Base-by-base conservation (phyloP, 92 coral and sea anemone genomes). In the Epizoanthus fatuus region DNA sequence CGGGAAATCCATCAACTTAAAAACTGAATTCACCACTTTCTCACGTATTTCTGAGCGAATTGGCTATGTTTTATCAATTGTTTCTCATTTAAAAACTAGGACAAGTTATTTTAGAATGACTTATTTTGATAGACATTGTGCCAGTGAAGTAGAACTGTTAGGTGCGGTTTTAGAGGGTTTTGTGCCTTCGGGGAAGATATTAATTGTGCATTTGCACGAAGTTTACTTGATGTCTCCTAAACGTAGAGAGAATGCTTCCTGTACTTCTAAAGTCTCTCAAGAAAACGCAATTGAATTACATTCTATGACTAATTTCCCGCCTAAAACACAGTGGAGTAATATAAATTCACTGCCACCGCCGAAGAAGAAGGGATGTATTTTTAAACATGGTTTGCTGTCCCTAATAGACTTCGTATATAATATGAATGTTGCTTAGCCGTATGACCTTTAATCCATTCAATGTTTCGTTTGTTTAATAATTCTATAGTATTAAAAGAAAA, bases 121-220 rank as follows among this genome's bases (percentile, higher is more conserved):
- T 53, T 29, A 76, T 67, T 75, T 56, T 58, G 37, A 0, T 4
- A 16, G 29, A 77, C 63, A 77, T 40, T 60, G 82, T 29, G 20
- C 82, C 42, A 42, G 72, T 66, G 44, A 66, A 66, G 72, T 66
- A 37, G 72, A n/a, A 17, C 58, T 59, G 57, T 19, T 17, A 77
- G 82, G 71, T 60, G 82, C 55, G 58, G 56, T 77, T 59, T 59
- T 45, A 77, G 82, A 77, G 32, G 81, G 66, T 13, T 75, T 77
- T 60, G 9, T 77, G 82, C 82, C 82, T 77, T 77, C 69, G 49
- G 82, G 82, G 82, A 60, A 60, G 63, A 59, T 60, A 19, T 58
- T 60, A 77, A 77, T 77, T 62, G 82, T 77, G 52, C 22, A 16
- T 44, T 11, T 25, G 82, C 82, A 77, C 71, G 82, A 38, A 77